A percentile compares a stretch with the other conserved stretches of the same genome.
Conservation (phyloP, 2,113 vertebrate genomes). For the Coracopsis vasa region DNA sequence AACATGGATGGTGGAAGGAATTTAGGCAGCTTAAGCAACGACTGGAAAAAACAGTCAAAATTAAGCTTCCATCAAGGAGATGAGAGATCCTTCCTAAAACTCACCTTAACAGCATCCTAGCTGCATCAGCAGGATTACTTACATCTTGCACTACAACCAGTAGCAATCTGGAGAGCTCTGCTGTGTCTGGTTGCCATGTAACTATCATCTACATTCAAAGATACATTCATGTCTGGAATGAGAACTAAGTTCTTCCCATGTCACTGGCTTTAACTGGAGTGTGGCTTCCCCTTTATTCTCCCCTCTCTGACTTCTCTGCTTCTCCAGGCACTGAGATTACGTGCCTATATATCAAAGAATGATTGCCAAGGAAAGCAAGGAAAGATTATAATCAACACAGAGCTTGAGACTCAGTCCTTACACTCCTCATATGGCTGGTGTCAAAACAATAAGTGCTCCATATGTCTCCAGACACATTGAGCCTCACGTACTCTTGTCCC, state of each 20-base stretch:
- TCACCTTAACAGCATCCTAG: not conserved
- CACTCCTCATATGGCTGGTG: not conserved
- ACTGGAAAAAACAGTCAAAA: not conserved
- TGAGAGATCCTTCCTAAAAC: not conserved
- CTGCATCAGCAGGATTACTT: not conserved
- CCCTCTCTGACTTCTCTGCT: not conserved
- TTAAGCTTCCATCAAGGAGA: constrained; percentile 14
- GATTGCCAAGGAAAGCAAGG: not conserved
- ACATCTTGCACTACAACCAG: not conserved
- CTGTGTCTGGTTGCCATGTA: constrained; percentile 10
- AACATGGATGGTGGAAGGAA: not conserved
- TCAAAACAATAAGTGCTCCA: not conserved
- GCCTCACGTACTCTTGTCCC: not conserved
- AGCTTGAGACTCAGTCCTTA: not conserved
- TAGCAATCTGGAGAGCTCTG: constrained; percentile 1
- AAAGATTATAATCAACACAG: not conserved
- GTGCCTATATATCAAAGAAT: not conserved
- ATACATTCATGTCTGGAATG: not conserved
- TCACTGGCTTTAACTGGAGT: not conserved
- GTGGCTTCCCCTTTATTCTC: not conserved
- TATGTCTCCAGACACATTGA: not conserved
- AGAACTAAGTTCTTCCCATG: not conserved
- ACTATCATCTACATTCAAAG: not conserved
- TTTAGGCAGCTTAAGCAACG: not conserved
- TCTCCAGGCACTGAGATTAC: not conserved